Evolutionary conservation across 2,113 vertebrate species (phyloP), one percentile per base, ranked within the genome.

Genomic region (Prochilodus magdalenae): DNA sequence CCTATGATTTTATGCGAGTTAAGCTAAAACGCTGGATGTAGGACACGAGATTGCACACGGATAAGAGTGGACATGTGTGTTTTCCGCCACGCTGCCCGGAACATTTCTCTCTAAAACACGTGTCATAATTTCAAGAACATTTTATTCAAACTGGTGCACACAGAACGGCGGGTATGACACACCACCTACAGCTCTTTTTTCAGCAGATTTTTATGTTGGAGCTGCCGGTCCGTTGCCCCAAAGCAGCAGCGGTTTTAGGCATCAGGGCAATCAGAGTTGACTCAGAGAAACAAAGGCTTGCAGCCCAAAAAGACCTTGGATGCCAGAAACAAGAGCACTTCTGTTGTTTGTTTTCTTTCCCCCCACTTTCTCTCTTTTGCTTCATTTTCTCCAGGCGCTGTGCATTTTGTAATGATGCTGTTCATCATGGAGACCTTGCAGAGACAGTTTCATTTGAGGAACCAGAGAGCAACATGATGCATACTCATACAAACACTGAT

Each of bases 381-480:
- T 36, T 55, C 27, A 33, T 70, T 73, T 74, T 47, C 51, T 24
- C 13, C 51, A 5, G 24, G 51, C 53, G 14, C 36, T 26, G 33
- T 69, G 33, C 51, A 59, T 73, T 53, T 36, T 36, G 57, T 59
- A 81, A 77, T 30, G 70, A 82, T 60, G 63, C 51, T 75, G 33
- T 76, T 82, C 15, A 69, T 81, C 80, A 82, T 4, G 0, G 15
- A 44, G 36, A 70, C 80, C 73, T 75, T 49, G 53, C 49, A 51
- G 47, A 69, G 72, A 75, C 73, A 76, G 63, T 60, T 82, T 82
- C 73, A 69, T 76, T 76, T 82, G 73, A 75, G 73, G 40, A 33
- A 70, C 40, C 30, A 67, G 33, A 30, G 13, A 44, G 24, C 36
- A 75, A 57, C 47, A 29, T 29, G 36, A 67, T 53, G 69, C 22